Base-by-base conservation (phyloP, 2,797 vertebrate genomes). In the Mallotus villosus region DNA sequence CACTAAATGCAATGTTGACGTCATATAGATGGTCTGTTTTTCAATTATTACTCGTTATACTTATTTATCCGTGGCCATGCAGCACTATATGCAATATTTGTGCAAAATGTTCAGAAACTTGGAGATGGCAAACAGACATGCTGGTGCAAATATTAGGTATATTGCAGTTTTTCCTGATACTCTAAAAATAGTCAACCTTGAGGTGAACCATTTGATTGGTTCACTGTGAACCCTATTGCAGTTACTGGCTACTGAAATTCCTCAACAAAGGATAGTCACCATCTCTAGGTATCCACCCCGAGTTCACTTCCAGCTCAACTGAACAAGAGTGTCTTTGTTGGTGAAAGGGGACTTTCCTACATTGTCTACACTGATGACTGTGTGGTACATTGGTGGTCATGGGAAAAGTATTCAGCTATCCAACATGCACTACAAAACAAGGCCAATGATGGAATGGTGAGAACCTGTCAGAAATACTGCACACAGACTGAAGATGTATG, bases 281-380 rank as follows among this genome's bases (percentile, higher is more conserved):
- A 59, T 22, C 57, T 22, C 21, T 21, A 59, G 57, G n/a, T 59
- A 59, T 22, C 57, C 57, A 21, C 57, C 21, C 57, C 25, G 8
- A 5, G 19, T 58, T 24, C 49, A 60, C 70, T 60, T 67, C 19
- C 34, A 63, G 68, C 61, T 63, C 34, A 63, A 78, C 75, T 8
- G 70, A 73, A 86, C 79, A 82, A 77, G 72, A 68, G 73, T 60
- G 37, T 83, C 66, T 82, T 83, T 51, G 72, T 79, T 61, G 63
- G 32, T 51, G 17, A 49, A 46, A 22, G 11, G 49, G 65, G 65
- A 63, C 61, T 75, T 78, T 73, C 70, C 49, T 19, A 67, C 46
- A 67, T 67, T 46, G 19, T 55, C 21, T 72, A 60, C 55, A 14
- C 68, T 55, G 71, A 63, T 65, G 72, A 68, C 66, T 34, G 32